Evolutionary conservation across 2,113 vertebrate species (phyloP), one percentile per base, ranked within the genome.

Genomic region (Hippolais icterina): DNA sequence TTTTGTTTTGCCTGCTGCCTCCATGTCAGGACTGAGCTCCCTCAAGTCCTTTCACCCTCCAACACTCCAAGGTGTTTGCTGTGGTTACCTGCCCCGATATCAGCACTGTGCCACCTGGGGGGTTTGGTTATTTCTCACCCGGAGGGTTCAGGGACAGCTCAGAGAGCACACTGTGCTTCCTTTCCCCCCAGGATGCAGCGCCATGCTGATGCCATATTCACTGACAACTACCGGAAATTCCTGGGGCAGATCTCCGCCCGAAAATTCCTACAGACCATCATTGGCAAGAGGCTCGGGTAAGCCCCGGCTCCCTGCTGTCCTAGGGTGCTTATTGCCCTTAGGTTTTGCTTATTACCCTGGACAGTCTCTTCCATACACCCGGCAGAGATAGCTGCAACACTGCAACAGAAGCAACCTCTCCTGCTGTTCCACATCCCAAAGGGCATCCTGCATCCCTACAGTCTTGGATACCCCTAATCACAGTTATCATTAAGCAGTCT

Each of bases 191-290:
- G 99, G 97, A 97, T 93, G 46, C 98, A 97, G 74, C 98, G 99
- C 80, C 98, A 99, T 0, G 99, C 99, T 6, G 99, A 99, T 4
- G 99, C 99, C 97, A 98, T 99, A 95, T 99, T 99, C 92, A 99
- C 98, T 1, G 99, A 99, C 96, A 98, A 98, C 94, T 99, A 99
- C 97, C 98, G 99, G 83, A 99, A 99, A 81, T 98, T 99, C 87
- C 97, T 99, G 94, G 98, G 98, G 46, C 99, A 99, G 91, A 98
- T 99, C 87, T 99, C 98, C 1, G 99, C 99, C 83, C 98, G 99
- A 76, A 99, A 99, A 90, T 98, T 99, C 87, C 97, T 99, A 15
- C 99, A 99, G 97, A 98, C 98, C 66, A 98, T 99, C 92, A 98
- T 99, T 98, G 99, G 98, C 77, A 99, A 99, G 96, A 97, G 98